phyloP scores from a whole-genome alignment of 2,797 vertebrate species.

The Spea hammondii region DNA sequence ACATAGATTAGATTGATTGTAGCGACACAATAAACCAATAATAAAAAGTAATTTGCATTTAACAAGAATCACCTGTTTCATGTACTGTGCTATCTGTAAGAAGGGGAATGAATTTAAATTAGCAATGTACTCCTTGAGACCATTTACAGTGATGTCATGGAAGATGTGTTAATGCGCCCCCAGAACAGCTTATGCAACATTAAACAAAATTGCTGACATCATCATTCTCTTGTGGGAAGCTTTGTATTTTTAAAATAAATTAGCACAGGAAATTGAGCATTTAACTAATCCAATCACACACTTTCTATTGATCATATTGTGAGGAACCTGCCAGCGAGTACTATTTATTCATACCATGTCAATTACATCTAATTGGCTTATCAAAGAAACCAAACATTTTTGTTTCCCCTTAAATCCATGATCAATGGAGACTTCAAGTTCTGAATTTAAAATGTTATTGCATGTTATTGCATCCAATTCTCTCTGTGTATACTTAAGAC shows the following conservation, averaged over 20 bases:
- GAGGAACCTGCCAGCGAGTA: conserved; percentile 84
- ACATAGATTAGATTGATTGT: too few relatives aligned
- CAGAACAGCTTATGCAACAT: conserved; percentile 5
- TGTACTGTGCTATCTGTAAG: too few relatives aligned
- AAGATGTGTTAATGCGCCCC: too few relatives aligned
- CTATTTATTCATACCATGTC: conserved; percentile 81
- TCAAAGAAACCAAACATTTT: conserved; percentile 95
- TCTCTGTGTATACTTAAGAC: neutral
- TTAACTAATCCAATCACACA: conserved; percentile 90
- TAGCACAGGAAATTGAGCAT: conserved; percentile 91
- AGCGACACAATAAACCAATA: too few relatives aligned
- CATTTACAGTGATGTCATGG: too few relatives aligned
- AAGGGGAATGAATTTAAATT: too few relatives aligned
- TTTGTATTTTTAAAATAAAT: conserved; percentile 92
- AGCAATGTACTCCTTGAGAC: too few relatives aligned
- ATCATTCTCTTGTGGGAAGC: conserved; percentile 71
- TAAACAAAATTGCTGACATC: conserved; percentile 68
- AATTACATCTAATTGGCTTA: conserved; percentile 95
- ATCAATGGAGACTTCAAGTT: conserved; percentile 85
- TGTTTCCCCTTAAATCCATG: conserved; percentile 79
- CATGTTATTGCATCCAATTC: conserved; percentile 62
- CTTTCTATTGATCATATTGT: conserved; percentile 86
- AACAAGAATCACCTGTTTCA: too few relatives aligned
- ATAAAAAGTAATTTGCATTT: too few relatives aligned
- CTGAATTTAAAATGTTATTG: conserved; percentile 87